Evolutionary conservation across 2,113 vertebrate species (phyloP), one percentile per base, ranked within the genome.

Genomic region (Blennius ocellaris): DNA sequence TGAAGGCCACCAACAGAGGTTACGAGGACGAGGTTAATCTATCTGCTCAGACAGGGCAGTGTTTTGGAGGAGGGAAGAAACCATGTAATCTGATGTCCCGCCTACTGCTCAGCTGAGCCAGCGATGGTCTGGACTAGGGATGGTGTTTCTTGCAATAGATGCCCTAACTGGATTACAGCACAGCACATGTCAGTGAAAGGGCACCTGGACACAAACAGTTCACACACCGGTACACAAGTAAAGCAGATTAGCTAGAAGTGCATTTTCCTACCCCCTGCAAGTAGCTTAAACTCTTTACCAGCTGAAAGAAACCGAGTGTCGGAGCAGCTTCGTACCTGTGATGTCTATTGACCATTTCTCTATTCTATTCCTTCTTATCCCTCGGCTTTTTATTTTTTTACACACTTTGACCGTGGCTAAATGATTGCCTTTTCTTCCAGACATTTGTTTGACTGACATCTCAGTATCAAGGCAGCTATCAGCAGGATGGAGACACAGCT

Each of bases 111-210:
- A 68, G 17, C 57, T 1, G 5, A 47, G 47, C 14, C 14, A 11
- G 65, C 51, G 21, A 45, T 11, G 66, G 7, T 77, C 77, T 74
- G 61, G 48, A 36, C 48, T 15, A 17, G 52, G 63, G 8, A 59
- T 53, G 41, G 54, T 38, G 30, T 16, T 38, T 8, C 72, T 78
- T 55, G 21, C 69, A 58, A 76, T 73, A 77, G 68, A 58, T 53
- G 50, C 54, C 21, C 63, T 84, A 87, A 88, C 54, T 60, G 90
- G 84, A 90, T 90, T 89, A 90, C 39, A 54, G 78, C 70, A 47
- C 14, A 53, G 70, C 73, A 65, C 69, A 81, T 61, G 73, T 55
- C 78, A 82, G 71, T 58, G 54, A 84, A 70, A 83, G 76, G 83
- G 17, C 80, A 80, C 60, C 65, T 63, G 56, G 15, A 43, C 63